Percentiles rank a stretch among this genome's conserved stretches.
Evolutionary conservation across 1,140 invertebrate genomes (phyloP).

Genomic region (Dryas iulia): DNA sequence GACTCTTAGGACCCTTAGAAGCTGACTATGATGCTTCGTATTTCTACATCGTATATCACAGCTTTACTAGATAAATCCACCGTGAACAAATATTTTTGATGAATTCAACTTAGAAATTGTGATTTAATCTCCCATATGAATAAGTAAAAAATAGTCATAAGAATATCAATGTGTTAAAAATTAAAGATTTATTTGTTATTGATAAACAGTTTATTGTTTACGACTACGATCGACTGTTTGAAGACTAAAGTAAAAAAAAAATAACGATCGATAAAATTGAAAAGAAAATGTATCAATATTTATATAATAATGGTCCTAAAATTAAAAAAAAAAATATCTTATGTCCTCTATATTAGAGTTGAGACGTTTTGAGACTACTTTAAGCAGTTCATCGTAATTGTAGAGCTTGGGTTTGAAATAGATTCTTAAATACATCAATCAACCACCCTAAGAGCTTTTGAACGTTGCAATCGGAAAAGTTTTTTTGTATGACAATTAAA

Average conservation of each 20-base stretch:
- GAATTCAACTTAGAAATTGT: constrained; percentile 59
- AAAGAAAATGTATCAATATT: too few species aligned
- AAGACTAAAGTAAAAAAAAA: neutral
- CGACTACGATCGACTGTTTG: neutral
- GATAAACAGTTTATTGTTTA: neutral
- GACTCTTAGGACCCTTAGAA: neutral
- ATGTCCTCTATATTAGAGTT: neutral
- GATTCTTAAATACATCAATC: constrained; percentile 19
- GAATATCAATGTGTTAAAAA: neutral
- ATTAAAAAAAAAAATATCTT: too few species aligned
- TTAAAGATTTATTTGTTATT: neutral
- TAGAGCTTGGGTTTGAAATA: constrained; percentile 74
- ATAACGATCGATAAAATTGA: too few species aligned
- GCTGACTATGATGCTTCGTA: constrained; percentile 34
- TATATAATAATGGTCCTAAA: too few species aligned
- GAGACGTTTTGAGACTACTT: too few species aligned
- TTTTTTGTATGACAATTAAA: too few species aligned
- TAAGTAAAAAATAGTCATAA: constrained; percentile 29
- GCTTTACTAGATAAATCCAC: constrained; percentile 45
- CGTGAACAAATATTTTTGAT: constrained; percentile 57
- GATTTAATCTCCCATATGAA: constrained; percentile 35
- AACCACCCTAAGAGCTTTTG: neutral
- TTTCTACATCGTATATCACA: constrained; percentile 46
- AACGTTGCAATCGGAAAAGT: neutral
- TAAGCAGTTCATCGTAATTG: neutral